Evolutionary conservation across 2,888 invertebrate genomes (phyloP), one percentile per base, ranked within the genome.

Genomic region (Drosophila putrida): DNA sequence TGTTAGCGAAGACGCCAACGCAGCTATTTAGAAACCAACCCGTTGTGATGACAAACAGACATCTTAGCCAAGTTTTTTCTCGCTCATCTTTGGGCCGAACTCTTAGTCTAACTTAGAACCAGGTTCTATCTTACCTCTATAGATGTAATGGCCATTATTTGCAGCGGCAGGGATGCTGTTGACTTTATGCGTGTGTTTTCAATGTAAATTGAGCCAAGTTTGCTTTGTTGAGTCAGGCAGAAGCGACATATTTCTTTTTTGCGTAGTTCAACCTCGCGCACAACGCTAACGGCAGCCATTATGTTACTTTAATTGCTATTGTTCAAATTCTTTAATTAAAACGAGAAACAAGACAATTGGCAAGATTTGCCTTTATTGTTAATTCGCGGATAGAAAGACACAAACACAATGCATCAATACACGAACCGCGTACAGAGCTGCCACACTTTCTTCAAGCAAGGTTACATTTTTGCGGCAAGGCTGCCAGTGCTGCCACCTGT

Each of bases 61-160:
- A 39, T 69, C 54, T 83, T 79, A 90, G 90, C 80, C 72, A 70
- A 66, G 76, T 88, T 88, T 35, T 64, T 43, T 39, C 20, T 27
- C 31, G 58, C 15, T 41, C 43, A 44, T 36, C 28, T 54, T 71
- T 8, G 28, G 25, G 20, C 41, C 11, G 54, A 25, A 43, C 43
- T n/a, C 38, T 72, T 84, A 81, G 84, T 71, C 46, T 63, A 75
- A 71, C n/a, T 67, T 67, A 65, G 61, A 88, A 74, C 76, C 80
- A 44, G 64, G 39, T 49, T 58, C 59, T 58, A 71, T 74, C 89
- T 93, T 94, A 96, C 96, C 95, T 96, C 96, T 80, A 96, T 94
- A 65, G 96, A 94, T 75, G 95, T 94, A 90, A 95, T 95, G 57
- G 96, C 95, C 94, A 96, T 95, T 87, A 96, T 95, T 93, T 96